These are phyloP conservation scores for Papilio polyxenes DNA, from an alignment of 1,140 invertebrate species.

Conservation along the genomic window DNA sequence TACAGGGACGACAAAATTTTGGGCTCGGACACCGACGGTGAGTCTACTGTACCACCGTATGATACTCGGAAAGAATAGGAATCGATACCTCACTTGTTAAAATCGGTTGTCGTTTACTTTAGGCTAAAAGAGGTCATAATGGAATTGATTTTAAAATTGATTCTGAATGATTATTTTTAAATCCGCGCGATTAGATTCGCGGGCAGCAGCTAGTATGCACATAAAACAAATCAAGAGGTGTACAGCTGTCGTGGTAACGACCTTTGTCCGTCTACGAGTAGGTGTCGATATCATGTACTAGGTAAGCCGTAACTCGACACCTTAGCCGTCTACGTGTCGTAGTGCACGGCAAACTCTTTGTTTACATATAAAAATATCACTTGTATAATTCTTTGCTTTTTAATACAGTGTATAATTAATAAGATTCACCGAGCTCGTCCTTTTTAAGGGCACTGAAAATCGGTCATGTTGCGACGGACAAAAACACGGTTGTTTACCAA, in stretches of 20 bases:
- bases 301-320: background rate
- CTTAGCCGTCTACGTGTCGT: background rate
- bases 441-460: background rate
- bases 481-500: background rate
- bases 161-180: too few species aligned
- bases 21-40: too few species aligned
- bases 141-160: too few species aligned
- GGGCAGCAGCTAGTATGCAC: too few species aligned
- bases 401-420: background rate
- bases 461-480: background rate
- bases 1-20: too few species aligned
- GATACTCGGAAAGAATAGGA: too few species aligned
- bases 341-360: background rate
- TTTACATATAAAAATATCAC: background rate
- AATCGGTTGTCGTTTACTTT: too few species aligned
- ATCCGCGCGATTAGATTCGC: too few species aligned
- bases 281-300: conserved; percentile 3
- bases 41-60: too few species aligned
- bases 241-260: conserved; percentile 17
- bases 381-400: background rate
- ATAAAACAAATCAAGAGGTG: background rate
- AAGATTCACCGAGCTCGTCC: background rate
- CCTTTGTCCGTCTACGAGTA: background rate
- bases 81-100: too few species aligned
- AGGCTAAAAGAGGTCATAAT: too few species aligned